Conservation (phyloP, 2,888 invertebrate genomes). For the Macrophya annulata region DNA sequence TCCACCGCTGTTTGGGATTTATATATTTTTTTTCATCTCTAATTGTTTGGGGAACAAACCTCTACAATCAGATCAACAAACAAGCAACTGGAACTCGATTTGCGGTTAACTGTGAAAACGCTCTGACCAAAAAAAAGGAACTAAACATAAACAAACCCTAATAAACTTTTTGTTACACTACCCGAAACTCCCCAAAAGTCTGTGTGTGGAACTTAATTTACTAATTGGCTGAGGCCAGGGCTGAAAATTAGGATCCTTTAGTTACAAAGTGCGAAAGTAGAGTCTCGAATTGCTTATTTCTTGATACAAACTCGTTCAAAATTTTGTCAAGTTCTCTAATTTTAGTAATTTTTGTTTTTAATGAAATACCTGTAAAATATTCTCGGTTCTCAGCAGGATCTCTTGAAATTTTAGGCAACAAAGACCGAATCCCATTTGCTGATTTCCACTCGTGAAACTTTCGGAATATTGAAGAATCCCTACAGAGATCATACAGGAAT, state of each 20-base stretch:
- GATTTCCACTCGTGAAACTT: too few relatives aligned
- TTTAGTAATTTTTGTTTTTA: too few relatives aligned
- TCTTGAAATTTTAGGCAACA: too few relatives aligned
- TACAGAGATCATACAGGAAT: too few relatives aligned
- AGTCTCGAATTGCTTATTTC: neutral
- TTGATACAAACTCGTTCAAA: neutral
- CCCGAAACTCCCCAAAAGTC: neutral
- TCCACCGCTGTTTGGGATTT: neutral
- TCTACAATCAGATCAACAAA: neutral
- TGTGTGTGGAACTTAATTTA: neutral
- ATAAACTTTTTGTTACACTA: constrained; percentile 2
- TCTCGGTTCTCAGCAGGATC: too few relatives aligned
- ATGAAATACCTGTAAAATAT: too few relatives aligned
- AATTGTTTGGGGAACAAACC: neutral
- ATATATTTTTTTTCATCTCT: neutral
- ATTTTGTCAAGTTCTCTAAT: neutral
- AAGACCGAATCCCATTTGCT: too few relatives aligned
- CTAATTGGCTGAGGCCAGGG: neutral
- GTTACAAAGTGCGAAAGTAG: neutral
- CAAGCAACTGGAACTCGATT: neutral
- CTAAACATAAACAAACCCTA: neutral
- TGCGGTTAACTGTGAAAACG: neutral
- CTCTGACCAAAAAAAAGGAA: neutral
- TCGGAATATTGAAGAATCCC: too few relatives aligned
- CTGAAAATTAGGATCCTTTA: neutral